Percentiles rank a stretch among this genome's conserved stretches.
These are phyloP conservation scores for Daphoenositta chrysoptera DNA, from an alignment of 2,113 vertebrate species.

Conservation along the genomic window DNA sequence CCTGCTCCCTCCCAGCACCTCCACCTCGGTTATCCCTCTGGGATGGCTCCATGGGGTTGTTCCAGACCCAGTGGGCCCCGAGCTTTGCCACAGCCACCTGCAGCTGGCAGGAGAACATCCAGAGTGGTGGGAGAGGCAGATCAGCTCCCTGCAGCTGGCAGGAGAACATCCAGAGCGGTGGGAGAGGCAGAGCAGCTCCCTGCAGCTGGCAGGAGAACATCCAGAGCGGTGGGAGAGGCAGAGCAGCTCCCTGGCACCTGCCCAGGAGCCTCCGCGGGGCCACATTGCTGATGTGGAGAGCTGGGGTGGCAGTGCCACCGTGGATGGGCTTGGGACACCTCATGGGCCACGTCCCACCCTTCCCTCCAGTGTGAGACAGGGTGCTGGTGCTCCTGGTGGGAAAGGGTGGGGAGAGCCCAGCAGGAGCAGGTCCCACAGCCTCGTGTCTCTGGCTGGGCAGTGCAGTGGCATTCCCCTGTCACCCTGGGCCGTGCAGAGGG, in stretches of 20 bases:
- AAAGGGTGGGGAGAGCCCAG: not conserved
- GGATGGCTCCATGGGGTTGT: not conserved
- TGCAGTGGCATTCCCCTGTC: not conserved
- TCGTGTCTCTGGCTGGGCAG: accelerated
- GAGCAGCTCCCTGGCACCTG: not conserved
- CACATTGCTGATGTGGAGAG: accelerated
- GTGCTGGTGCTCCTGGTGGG: not conserved
- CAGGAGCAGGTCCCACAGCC: not conserved
- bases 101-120: not conserved
- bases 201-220: not conserved
- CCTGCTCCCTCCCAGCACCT: not conserved
- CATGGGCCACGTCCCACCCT: accelerated
- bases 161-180: not conserved
- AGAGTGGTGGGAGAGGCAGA: too few relatives aligned
- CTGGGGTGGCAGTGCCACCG: not conserved
- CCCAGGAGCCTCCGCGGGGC: not conserved
- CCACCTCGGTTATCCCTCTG: not conserved
- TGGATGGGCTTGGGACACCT: not conserved
- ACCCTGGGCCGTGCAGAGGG: accelerated
- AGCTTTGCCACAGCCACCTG: not conserved
- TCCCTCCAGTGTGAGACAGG: not conserved
- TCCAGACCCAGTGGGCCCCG: not conserved
- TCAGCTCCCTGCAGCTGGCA: too few relatives aligned
- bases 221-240: not conserved
- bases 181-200: not conserved